Percentiles rank a stretch among this genome's conserved stretches.
phyloP scores from a whole-genome alignment of 2,797 vertebrate species.

The Sorex maritimensis region DNA sequence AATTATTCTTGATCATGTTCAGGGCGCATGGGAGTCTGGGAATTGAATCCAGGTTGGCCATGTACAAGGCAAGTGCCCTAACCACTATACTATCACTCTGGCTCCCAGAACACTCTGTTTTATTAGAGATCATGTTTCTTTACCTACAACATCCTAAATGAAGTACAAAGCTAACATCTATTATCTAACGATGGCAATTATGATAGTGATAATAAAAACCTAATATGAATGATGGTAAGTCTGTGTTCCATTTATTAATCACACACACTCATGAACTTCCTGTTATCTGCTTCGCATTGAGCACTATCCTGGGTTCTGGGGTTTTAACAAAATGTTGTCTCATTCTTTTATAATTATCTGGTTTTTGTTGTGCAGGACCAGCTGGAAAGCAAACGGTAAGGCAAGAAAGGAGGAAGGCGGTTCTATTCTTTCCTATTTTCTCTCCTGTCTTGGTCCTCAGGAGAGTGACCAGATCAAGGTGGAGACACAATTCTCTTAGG shows the following conservation, averaged over 20 bases:
- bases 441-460: not conserved
- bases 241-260: not conserved
- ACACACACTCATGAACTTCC: not conserved
- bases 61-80: too few species aligned
- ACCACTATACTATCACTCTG: too few species aligned
- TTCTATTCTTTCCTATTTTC: constrained; percentile 3
- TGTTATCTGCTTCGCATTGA: not conserved
- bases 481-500: not conserved
- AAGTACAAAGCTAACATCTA: not conserved
- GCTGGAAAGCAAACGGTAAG: not conserved
- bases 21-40: too few species aligned
- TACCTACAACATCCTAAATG: not conserved
- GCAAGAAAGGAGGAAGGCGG: not conserved
- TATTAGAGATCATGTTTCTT: constrained; percentile 47
- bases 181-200: not conserved
- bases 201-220: not conserved
- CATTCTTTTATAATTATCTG: not conserved
- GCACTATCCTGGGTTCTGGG: not conserved
- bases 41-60: too few species aligned
- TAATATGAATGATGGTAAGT: not conserved
- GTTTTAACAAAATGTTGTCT: not conserved
- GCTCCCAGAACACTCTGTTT: not conserved
- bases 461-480: not conserved
- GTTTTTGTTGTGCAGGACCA: not conserved
- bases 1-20: too few species aligned